phyloP scores from a whole-genome alignment of 1,140 invertebrate genomes.

The Pseudomyrmex cubaensis region DNA sequence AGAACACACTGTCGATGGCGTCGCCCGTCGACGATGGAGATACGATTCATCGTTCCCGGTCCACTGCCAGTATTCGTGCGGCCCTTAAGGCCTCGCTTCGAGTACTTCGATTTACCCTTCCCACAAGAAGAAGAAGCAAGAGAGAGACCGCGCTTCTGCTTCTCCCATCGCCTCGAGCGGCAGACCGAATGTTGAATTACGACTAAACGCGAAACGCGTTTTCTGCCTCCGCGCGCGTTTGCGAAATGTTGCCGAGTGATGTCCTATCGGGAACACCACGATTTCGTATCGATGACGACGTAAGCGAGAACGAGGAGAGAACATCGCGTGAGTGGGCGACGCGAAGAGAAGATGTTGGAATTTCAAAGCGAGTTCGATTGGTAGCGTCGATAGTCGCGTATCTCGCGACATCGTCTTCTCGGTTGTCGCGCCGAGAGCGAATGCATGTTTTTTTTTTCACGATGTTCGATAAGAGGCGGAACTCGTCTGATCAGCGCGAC shows the following conservation, averaged over 20 bases:
- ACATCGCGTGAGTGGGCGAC: neutral
- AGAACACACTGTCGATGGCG: slow-evolving; percentile 20
- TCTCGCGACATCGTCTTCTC: slow-evolving; percentile 41
- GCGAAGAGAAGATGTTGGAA: neutral
- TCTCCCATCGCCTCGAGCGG: neutral
- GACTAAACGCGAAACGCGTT: slow-evolving; percentile 34
- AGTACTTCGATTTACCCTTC: slow-evolving; percentile 62
- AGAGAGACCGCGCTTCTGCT: too few relatives aligned
- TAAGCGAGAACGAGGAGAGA: neutral
- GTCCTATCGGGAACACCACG: slow-evolving; percentile 22
- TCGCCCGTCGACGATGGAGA: slow-evolving; percentile 50
- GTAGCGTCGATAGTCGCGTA: slow-evolving; percentile 37
- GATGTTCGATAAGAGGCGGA: slow-evolving; percentile 38
- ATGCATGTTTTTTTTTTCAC: slow-evolving; percentile 47
- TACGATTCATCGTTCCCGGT: slow-evolving; percentile 68
- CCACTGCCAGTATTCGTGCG: slow-evolving; percentile 41
- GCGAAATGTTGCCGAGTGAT: slow-evolving; percentile 15
- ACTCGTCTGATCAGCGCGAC: neutral
- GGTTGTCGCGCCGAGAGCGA: slow-evolving; percentile 44
- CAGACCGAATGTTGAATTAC: slow-evolving; percentile 61
- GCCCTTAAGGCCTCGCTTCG: slow-evolving; percentile 59
- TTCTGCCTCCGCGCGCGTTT: slow-evolving; percentile 27
- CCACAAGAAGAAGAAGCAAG: neutral
- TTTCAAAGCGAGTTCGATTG: slow-evolving; percentile 44
- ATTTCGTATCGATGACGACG: slow-evolving; percentile 48